Base-by-base conservation (phyloP, 2,888 invertebrate species). In the Mechanitis mazaeus region DNA sequence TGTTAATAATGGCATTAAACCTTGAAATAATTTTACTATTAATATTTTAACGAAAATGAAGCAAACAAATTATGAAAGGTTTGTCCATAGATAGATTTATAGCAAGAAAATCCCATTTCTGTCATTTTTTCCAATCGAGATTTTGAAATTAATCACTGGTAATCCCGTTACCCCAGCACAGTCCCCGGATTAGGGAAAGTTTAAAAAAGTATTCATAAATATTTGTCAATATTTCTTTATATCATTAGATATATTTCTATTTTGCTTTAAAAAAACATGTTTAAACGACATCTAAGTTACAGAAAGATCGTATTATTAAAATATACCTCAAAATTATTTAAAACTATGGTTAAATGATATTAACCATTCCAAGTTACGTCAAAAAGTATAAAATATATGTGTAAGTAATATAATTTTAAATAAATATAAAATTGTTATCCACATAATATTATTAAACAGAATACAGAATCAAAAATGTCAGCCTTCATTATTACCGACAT, bases 1-100 rank as follows among this genome's bases (percentile, higher is more conserved):
- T 57, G 64, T 59, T 58, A 61, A 61, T 59, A 61, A 61, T 64
- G 54, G 60, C 42, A 54, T 58, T 59, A 54, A 46, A 57, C 42
- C 59, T 61, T 61, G 53, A 46, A 63, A 20, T 20, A 20, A 20
- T 20, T 20, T 20, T 20, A 20, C 20, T 20, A 20, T 20, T 20
- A 20, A 20, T 20, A 20, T 20, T 20, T 20, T 20, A 20, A 20
- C 20, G 20, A 20, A 20, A 20, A 20, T 20, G 1, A 20, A 20
- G 20, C 20, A 0, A 20, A 20, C 20, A 20, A 20, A 20, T 20
- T 20, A 20, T 20, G 20, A 20, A 20, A 20, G 20, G 28, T 59
- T 9, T 47, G 28, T 56, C 53, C 38, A 38, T 7, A 4, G 38
- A 6, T 2, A 7, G 50, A 4, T 35, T 54, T 42, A 56, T 38